Evolutionary conservation across 1,140 invertebrate genomes (phyloP), one percentile per base, ranked within the genome.

Genomic region (Euwallacea similis): DNA sequence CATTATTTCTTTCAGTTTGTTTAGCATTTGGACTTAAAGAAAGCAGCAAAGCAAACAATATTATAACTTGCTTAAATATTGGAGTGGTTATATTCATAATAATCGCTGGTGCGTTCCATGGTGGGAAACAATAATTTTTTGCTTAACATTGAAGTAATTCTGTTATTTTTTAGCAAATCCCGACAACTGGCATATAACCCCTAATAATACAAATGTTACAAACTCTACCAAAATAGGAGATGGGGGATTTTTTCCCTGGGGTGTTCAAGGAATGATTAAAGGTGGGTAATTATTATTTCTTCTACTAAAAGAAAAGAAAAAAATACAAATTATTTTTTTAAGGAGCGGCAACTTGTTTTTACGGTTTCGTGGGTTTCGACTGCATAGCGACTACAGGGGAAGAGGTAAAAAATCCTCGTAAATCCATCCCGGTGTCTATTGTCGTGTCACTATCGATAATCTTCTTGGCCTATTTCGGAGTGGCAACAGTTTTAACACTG

Each of bases 321-420:
- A 13, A 56, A 56, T 13, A 56, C 16, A 56, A 56, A 21, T 56
- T 56, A 56, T 13, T 50, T 16, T 63, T 63, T 56, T 56, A 53
- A 71, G 69, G 94, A 0, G 94, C 94, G 0, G 94, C 94, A 0
- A 95, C 93, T 42, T 96, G 94, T 82, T 97, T 97, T 82, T 97
- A 91, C 80, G 94, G 93, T 43, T 97, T 96, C 79, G 92, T 96
- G 7, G 94, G 94, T 54, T 96, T 97, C 78, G 95, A 97, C 83
- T 90, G 90, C 64, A 91, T 97, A 55, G 95, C 95, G 10, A 95
- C 94, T 9, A 94, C 93, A 0, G 90, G 90, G 0, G 89, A 91
- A 78, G 90, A 93, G 84, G 95, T 93, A 0, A 92, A 91, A 78
- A 96, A 96, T 84, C 95, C 95, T 0, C 90, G 95, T 81, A 86